Evolutionary conservation across 2,797 vertebrate genomes (phyloP).

Genomic region (Oreonectes daqikongensis): DNA sequence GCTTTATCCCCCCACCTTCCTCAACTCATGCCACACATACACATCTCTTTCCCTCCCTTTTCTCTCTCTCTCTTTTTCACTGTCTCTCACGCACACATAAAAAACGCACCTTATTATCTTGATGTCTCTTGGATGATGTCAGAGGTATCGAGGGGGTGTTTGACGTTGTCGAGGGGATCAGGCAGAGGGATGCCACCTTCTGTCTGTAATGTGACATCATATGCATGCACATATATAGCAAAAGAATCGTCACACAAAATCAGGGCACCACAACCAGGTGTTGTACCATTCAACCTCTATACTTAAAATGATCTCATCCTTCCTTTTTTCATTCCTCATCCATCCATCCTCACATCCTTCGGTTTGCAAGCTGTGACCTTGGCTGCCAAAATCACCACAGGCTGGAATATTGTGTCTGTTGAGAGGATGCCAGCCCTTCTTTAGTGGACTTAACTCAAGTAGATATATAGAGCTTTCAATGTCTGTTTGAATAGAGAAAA

Average conservation of each 20-base stretch:
- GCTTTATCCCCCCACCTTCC: constrained; percentile 22
- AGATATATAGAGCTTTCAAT: constrained; percentile 37
- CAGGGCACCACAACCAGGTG: constrained; percentile 25
- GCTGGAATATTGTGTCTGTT: constrained; percentile 43
- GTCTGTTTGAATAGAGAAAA: constrained; percentile 19
- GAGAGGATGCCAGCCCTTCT: constrained; percentile 44
- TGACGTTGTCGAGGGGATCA: constrained; percentile 58
- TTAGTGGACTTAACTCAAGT: constrained; percentile 27
- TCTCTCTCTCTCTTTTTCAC: constrained; percentile 12
- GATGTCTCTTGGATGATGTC: constrained; percentile 69
- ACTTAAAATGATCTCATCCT: constrained; percentile 53
- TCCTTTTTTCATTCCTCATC: constrained; percentile 39
- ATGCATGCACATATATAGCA: constrained; percentile 13
- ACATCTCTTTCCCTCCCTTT: constrained; percentile 3
- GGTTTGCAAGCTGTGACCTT: constrained; percentile 46
- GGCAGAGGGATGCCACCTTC: constrained; percentile 34
- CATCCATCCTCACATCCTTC: constrained; percentile 27
- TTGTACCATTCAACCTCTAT: not conserved
- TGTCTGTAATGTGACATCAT: constrained; percentile 36
- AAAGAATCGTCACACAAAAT: constrained; percentile 29
- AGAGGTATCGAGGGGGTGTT: constrained; percentile 59
- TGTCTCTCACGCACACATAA: constrained; percentile 11
- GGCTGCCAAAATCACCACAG: constrained; percentile 31
- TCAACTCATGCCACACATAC: constrained; percentile 11
- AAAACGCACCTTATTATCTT: constrained; percentile 38